phyloP scores from a whole-genome alignment of 1,140 invertebrate species.

The Plectrocnemia conspersa region DNA sequence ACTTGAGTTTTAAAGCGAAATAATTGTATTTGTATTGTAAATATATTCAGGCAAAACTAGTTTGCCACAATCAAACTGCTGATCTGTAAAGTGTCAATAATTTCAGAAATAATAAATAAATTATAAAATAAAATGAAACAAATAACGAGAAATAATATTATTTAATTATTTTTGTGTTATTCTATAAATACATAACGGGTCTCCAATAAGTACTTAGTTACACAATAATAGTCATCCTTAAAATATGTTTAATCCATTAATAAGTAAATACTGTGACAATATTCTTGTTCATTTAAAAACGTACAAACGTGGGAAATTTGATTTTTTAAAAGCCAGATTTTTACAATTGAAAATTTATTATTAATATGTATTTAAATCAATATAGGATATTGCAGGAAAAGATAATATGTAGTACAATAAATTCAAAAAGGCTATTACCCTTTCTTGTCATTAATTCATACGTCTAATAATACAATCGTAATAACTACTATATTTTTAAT shows the following conservation, averaged over 20 bases:
- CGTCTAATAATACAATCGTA: not conserved
- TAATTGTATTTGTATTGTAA: too few species aligned
- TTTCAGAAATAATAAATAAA: constrained; percentile 11
- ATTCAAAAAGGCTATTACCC: constrained; percentile 9
- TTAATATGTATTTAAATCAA: not conserved
- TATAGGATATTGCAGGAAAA: not conserved
- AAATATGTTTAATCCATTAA: constrained; percentile 16
- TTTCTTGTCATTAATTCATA: not conserved
- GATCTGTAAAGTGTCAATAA: too few species aligned
- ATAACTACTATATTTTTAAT: not conserved
- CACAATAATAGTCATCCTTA: constrained; percentile 28
- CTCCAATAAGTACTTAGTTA: constrained; percentile 32
- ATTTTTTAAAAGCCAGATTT: too few species aligned
- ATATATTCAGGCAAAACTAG: too few species aligned
- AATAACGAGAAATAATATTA: constrained; percentile 37
- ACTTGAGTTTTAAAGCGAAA: too few species aligned
- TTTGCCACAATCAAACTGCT: too few species aligned
- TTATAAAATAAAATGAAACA: constrained; percentile 33
- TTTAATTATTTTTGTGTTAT: constrained; percentile 36
- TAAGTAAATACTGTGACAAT: constrained; percentile 18
- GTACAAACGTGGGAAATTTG: not conserved
- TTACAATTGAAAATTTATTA: not conserved
- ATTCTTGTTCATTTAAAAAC: not conserved
- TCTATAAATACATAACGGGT: constrained; percentile 37
- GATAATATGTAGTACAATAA: not conserved